Evolutionary conservation across 2,113 vertebrate genomes (phyloP), one percentile per base, ranked within the genome.

Genomic region (Gavia stellata): DNA sequence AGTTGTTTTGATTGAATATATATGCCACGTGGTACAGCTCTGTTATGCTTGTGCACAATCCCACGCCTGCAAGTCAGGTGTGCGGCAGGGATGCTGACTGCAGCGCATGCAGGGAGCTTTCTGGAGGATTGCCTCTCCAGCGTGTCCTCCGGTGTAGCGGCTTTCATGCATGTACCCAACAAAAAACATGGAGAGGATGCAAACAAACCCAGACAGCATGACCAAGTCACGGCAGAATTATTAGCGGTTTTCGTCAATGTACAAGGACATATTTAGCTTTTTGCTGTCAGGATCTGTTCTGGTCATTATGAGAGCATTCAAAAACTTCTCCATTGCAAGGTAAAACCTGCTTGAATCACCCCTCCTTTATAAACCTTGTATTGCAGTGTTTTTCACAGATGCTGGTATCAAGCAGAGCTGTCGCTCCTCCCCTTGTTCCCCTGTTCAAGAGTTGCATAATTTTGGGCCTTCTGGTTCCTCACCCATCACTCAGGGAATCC

Each of bases 141-240:
- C 2, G 2, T 16, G 6, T 56, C 42, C 38, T 62, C 31, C 0
- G 8, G 11, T 23, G 31, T 21, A 29, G 36, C 0, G 0, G 5
- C 14, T 74, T 74, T 63, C 29, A 34, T 86, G 6, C 1, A 23
- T 5, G 7, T 14, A 26, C 19, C 7, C 6, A 52, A 2, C 2
- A 12, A 40, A 59, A 58, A 87, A 12, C 9, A 49, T 3, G 6
- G 34, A 58, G 8, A 13, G 9, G 12, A 21, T 55, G 26, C 56
- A 79, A 81, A 50, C 18, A 55, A 81, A 38, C 20, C 14, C 36
- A 49, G 19, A 17, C 16, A 72, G 14, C 8, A 47, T n/a, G 29
- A 58, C 14, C 26, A 45, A 63, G 26, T 38, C 25, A 47, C 13
- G 12, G 42, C 4, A 72, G 45, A 63, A 59, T 65, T 56, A 59